phyloP scores from a whole-genome alignment of 2,113 vertebrate genomes.

The Mustela lutreola region DNA sequence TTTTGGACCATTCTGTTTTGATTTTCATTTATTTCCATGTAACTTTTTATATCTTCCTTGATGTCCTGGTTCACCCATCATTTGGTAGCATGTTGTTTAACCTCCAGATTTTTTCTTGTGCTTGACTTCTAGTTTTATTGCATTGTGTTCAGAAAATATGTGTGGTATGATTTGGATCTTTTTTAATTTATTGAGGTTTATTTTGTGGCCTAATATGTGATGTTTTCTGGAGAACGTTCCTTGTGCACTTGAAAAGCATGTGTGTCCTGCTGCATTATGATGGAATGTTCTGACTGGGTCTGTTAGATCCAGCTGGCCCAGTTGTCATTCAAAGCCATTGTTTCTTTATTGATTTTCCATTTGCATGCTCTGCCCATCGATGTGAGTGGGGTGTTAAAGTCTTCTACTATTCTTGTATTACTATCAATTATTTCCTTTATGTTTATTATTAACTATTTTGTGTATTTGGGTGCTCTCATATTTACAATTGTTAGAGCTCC shows the following conservation, averaged over 20 bases:
- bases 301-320: neutral
- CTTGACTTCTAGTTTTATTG: neutral
- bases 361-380: neutral
- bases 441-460: neutral
- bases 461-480: neutral
- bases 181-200: neutral
- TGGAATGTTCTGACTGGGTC: neutral
- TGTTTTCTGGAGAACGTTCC: neutral
- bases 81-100: neutral
- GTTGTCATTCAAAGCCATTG: neutral
- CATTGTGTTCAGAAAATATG: neutral
- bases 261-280: neutral
- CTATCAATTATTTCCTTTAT: neutral
- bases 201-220: neutral
- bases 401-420: neutral
- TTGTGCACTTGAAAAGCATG: neutral
- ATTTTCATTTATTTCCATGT: neutral
- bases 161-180: neutral
- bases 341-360: neutral
- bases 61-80: neutral
- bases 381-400: neutral
- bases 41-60: neutral
- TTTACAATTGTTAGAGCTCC: neutral
- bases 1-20: neutral
- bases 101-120: neutral